A percentile compares a stretch with the other conserved stretches of the same genome.
Conservation (phyloP, 2,888 invertebrate genomes). For the Unio delphinus region DNA sequence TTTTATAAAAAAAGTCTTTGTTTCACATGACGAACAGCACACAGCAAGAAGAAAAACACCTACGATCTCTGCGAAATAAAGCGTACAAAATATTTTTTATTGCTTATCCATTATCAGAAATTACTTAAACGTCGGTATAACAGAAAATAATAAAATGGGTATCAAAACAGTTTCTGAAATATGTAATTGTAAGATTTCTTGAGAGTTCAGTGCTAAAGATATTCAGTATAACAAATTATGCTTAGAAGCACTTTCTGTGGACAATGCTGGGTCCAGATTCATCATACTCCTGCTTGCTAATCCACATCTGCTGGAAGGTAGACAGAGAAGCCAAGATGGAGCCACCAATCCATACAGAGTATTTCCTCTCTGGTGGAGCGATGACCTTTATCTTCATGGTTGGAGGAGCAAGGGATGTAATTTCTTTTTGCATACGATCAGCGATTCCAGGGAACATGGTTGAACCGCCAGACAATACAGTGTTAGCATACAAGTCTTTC, state of each 20-base stretch:
- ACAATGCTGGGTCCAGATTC: constrained; percentile 75
- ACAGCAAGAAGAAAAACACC: too few species aligned
- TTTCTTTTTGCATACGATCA: constrained; percentile 97
- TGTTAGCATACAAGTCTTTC: constrained; percentile 50
- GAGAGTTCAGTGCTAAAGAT: constrained; percentile 93
- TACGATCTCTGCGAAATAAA: too few species aligned
- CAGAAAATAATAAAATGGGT: too few species aligned
- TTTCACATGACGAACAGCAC: too few species aligned
- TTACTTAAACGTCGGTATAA: too few species aligned
- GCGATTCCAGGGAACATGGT: constrained; percentile 98
- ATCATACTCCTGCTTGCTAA: constrained; percentile 56
- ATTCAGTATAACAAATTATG: constrained; percentile 80
- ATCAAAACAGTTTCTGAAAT: too few species aligned
- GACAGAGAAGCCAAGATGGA: constrained; percentile 89
- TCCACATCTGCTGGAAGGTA: constrained; percentile 63
- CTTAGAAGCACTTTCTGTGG: constrained; percentile 50
- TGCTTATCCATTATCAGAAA: too few species aligned
- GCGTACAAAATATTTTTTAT: too few species aligned
- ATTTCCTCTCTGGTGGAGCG: constrained; percentile 95
- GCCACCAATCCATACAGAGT: constrained; percentile 98
- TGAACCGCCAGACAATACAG: constrained; percentile 91
- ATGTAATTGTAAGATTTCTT: too few species aligned
- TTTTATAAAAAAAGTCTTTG: too few species aligned
- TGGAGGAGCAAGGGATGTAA: constrained; percentile 83
- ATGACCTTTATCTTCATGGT: constrained; percentile 82